phyloP scores from a whole-genome alignment of 1,140 invertebrate genomes.

The Orius insidiosus region DNA sequence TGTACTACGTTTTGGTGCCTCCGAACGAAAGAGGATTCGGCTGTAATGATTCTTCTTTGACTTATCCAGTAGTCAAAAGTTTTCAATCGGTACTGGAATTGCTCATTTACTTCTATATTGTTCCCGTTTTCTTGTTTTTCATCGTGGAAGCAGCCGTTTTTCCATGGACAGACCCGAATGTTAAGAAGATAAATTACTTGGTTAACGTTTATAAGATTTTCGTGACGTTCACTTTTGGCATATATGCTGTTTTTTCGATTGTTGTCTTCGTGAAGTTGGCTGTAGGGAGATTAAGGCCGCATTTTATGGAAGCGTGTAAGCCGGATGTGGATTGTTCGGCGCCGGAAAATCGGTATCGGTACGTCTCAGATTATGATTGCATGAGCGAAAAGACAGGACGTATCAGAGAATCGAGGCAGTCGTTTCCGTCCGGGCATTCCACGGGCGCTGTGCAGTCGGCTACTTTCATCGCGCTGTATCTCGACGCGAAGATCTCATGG shows the following conservation, averaged over 20 bases:
- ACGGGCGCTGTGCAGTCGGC: constrained; percentile 19
- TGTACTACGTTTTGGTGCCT: no score
- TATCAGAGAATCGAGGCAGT: constrained; percentile 50
- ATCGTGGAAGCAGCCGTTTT: no score
- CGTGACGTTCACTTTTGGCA: no score
- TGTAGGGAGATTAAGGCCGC: constrained; percentile 75
- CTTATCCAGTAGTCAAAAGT: no score
- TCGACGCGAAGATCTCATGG: neutral
- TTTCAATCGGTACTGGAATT: no score
- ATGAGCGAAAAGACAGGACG: constrained; percentile 31
- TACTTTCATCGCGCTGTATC: constrained; percentile 17
- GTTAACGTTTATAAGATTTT: no score
- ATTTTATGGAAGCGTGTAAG: constrained; percentile 64
- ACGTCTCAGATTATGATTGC: constrained; percentile 45
- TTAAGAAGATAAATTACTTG: no score
- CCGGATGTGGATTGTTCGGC: constrained; percentile 30
- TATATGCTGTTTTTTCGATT: constrained; percentile 14
- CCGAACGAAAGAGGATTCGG: no score
- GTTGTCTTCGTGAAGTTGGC: constrained; percentile 65
- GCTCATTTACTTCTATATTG: no score
- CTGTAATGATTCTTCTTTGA: no score
- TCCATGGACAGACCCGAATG: no score
- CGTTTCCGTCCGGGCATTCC: constrained; percentile 66
- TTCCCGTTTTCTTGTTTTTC: no score
- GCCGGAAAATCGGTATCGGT: constrained; percentile 22